Conservation (phyloP, 2,888 invertebrate genomes). For the Calephelis perditalis region DNA sequence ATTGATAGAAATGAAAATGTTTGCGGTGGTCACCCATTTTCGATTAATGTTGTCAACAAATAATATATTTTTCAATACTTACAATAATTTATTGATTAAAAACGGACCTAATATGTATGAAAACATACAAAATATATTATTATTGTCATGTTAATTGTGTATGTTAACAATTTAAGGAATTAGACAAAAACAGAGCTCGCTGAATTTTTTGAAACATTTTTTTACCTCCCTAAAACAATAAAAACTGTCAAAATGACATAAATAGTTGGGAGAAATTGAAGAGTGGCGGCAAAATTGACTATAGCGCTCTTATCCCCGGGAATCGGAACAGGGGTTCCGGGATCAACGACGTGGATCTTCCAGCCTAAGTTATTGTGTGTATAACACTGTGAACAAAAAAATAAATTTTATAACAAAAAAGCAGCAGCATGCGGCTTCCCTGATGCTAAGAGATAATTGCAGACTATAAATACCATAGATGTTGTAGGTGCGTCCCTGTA, state of each 20-base stretch:
- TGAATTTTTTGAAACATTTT: slow-evolving; percentile 35
- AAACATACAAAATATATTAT: slow-evolving; percentile 14
- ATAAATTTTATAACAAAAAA: background rate
- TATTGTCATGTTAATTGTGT: slow-evolving; percentile 15
- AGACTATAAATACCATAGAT: no score
- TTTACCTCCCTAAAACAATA: slow-evolving; percentile 38
- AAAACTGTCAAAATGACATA: slow-evolving; percentile 38
- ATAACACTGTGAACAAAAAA: slow-evolving; percentile 83
- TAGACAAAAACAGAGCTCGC: slow-evolving; percentile 36
- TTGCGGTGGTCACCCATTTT: no score
- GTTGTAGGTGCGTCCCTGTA: no score
- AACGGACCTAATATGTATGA: slow-evolving; percentile 8
- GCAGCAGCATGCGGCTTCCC: no score
- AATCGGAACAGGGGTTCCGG: slow-evolving; percentile 69
- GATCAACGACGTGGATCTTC: slow-evolving; percentile 93
- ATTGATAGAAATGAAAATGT: no score
- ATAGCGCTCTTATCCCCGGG: slow-evolving; percentile 45
- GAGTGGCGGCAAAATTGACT: slow-evolving; percentile 34
- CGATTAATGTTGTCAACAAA: no score
- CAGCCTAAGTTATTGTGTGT: slow-evolving; percentile 95
- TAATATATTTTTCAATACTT: no score
- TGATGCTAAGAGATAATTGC: no score
- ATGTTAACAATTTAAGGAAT: slow-evolving; percentile 1
- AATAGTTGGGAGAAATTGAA: slow-evolving; percentile 27
- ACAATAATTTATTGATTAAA: background rate